phyloP scores from a whole-genome alignment of 92 coral and sea anemone species.

The Phenganax marumi region DNA sequence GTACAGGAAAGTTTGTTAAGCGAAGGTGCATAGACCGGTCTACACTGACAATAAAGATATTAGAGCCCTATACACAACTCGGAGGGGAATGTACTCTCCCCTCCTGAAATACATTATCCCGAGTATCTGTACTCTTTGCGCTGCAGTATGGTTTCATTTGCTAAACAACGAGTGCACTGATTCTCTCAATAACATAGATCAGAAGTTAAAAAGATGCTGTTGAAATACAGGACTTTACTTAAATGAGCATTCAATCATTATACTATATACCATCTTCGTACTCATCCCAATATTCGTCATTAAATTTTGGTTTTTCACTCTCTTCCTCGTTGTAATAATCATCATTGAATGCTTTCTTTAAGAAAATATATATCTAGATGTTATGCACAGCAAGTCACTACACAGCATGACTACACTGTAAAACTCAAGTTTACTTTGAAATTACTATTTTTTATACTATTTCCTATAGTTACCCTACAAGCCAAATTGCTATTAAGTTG shows the following conservation, averaged over 20 bases:
- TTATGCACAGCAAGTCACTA: background rate
- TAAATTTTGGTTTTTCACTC: slow-evolving; percentile 79
- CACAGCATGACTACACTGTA: no score
- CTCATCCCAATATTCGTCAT: slow-evolving; percentile 69
- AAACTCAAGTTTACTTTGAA: no score
- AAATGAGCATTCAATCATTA: background rate
- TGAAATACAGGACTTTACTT: background rate
- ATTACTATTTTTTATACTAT: no score
- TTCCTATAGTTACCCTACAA: no score
- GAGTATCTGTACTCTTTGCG: background rate
- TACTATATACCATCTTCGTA: slow-evolving; percentile 33
- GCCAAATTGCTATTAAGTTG: background rate
- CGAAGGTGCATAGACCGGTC: no score
- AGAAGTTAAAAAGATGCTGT: background rate
- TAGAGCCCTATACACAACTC: no score
- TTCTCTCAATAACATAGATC: no score
- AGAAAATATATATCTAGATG: background rate
- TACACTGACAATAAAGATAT: no score
- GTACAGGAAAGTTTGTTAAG: no score
- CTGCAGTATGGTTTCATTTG: no score
- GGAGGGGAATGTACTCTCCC: no score
- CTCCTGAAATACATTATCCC: background rate
- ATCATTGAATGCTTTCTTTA: slow-evolving; percentile 81
- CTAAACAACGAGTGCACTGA: no score
- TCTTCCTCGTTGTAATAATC: slow-evolving; percentile 79